These are phyloP conservation scores for Bedellia somnulentella DNA, from an alignment of 2,888 invertebrate genomes.

Conservation along the genomic window DNA sequence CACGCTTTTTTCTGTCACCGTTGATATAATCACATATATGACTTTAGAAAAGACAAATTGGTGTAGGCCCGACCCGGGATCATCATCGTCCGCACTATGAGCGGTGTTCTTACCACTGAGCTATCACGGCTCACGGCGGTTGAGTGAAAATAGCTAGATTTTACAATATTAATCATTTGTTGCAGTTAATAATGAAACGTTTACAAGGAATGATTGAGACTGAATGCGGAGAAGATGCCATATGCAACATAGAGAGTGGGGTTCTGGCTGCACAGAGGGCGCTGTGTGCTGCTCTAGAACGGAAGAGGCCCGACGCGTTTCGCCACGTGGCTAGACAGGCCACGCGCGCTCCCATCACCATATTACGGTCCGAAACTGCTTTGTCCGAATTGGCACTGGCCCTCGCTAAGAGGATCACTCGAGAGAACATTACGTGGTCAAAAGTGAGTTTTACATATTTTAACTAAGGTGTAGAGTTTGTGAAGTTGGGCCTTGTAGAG, in stretches of 20 bases:
- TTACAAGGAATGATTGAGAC: slow-evolving; percentile 52
- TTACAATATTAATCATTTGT: no score
- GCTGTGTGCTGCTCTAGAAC: slow-evolving; percentile 72
- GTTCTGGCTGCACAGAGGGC: slow-evolving; percentile 41
- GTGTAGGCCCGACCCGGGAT: no score
- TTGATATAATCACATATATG: no score
- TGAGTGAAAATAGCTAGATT: no score
- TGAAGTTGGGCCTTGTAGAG: no score
- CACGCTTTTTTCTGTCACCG: no score
- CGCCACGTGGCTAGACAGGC: slow-evolving; percentile 74
- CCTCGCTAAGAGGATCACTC: slow-evolving; percentile 71
- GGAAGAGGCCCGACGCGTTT: slow-evolving; percentile 76
- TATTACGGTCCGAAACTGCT: slow-evolving; percentile 62
- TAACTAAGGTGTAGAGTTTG: slow-evolving; percentile 5
- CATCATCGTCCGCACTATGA: no score
- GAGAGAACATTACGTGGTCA: slow-evolving; percentile 76
- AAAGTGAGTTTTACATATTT: slow-evolving; percentile 52
- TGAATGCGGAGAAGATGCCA: slow-evolving; percentile 55
- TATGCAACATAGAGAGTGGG: slow-evolving; percentile 44
- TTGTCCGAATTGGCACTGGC: slow-evolving; percentile 66
- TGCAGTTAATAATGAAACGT: slow-evolving; percentile 43
- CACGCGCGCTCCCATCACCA: slow-evolving; percentile 60
- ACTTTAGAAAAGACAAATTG: no score
- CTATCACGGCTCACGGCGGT: no score
- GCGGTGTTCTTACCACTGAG: no score